These are phyloP conservation scores for Cynoglossus semilaevis DNA, from an alignment of 2,113 vertebrate species.

Conservation along the genomic window DNA sequence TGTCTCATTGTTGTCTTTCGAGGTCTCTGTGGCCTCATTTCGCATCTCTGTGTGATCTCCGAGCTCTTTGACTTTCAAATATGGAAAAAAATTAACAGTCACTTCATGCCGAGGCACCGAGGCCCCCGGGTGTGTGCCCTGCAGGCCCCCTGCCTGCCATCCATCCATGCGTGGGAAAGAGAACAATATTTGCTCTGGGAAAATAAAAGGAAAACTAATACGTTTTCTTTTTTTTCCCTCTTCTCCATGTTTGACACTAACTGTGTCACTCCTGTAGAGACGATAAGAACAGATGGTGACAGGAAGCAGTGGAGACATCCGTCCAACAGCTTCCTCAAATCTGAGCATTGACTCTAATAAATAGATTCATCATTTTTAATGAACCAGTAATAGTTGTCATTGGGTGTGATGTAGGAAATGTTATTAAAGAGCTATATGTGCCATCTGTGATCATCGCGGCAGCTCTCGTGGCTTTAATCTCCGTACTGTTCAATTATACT, in stretches of 20 bases:
- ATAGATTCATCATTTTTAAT: background rate
- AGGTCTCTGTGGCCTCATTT: background rate
- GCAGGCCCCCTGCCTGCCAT: background rate
- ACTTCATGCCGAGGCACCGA: background rate
- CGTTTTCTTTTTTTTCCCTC: background rate
- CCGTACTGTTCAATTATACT: background rate
- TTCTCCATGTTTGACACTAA: background rate
- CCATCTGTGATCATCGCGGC: background rate
- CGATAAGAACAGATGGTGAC: background rate
- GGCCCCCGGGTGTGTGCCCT: background rate
- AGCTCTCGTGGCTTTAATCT: background rate
- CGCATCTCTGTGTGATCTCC: background rate
- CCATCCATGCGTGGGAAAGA: constrained; percentile 10
- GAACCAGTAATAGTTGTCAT: background rate
- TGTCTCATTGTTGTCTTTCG: background rate
- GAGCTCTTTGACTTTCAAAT: background rate
- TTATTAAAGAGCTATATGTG: background rate
- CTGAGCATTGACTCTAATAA: background rate
- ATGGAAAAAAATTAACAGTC: background rate
- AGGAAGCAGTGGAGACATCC: background rate
- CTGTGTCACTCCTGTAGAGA: background rate
- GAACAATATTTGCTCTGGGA: constrained; percentile 12
- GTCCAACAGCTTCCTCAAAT: background rate
- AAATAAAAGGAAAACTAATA: background rate
- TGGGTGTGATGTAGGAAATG: background rate